These are phyloP conservation scores for Eupithecia vulgata DNA, from an alignment of 2,888 invertebrate genomes.

Conservation along the genomic window DNA sequence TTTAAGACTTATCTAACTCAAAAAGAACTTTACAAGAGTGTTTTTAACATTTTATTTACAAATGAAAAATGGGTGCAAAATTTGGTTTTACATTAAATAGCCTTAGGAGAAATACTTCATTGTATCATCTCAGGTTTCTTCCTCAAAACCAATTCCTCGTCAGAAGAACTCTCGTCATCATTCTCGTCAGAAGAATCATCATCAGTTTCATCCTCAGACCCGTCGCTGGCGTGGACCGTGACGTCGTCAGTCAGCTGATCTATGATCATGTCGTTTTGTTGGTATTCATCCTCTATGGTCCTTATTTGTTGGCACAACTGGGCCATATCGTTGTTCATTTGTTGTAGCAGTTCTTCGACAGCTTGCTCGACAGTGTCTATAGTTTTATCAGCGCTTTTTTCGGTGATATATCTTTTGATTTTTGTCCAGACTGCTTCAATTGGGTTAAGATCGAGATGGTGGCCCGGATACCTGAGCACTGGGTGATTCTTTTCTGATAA, in stretches of 20 bases:
- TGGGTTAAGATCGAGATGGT: conserved; percentile 29
- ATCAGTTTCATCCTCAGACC: conserved; percentile 14
- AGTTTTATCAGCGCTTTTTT: conserved; percentile 16
- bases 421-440: conserved; percentile 24
- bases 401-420: conserved; percentile 14
- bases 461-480: conserved; percentile 20
- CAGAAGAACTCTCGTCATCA: conserved; percentile 22
- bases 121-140: background rate
- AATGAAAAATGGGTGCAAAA: background rate
- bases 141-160: conserved; percentile 11
- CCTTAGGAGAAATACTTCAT: background rate
- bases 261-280: conserved; percentile 19
- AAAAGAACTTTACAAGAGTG: background rate
- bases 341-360: conserved; percentile 12
- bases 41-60: background rate
- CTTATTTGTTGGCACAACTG: conserved; percentile 13
- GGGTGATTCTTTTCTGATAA: conserved; percentile 21
- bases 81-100: background rate
- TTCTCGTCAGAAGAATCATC: background rate
- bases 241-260: conserved; percentile 27
- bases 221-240: conserved; percentile 18
- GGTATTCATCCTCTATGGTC: conserved; percentile 18
- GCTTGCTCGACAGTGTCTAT: conserved; percentile 8
- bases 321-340: conserved; percentile 17
- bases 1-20: background rate